Conservation (phyloP, 2,888 invertebrate genomes). For the Heliconius hortense region DNA sequence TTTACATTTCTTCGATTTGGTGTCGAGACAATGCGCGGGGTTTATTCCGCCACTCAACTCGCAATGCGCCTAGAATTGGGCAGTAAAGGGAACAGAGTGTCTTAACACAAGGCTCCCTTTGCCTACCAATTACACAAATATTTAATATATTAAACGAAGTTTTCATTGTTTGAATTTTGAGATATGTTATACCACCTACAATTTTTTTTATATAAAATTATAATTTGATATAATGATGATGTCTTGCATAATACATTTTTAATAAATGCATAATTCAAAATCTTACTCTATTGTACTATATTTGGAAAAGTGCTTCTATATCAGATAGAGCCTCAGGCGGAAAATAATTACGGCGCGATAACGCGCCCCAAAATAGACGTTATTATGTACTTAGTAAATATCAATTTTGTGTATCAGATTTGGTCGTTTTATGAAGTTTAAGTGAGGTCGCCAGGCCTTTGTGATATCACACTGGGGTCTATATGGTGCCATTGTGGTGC, state of each 20-base stretch:
- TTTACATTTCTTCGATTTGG: too few relatives aligned
- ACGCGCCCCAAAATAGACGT: slow-evolving; percentile 24
- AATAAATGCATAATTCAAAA: slow-evolving; percentile 11
- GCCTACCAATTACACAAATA: too few relatives aligned
- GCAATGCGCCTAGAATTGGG: too few relatives aligned
- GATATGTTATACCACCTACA: background rate
- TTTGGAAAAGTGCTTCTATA: slow-evolving; percentile 29
- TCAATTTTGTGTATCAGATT: slow-evolving; percentile 23
- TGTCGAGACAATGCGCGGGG: too few relatives aligned
- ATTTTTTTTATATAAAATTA: too few relatives aligned
- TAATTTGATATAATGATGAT: background rate
- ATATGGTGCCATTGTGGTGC: slow-evolving; percentile 23
- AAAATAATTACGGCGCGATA: slow-evolving; percentile 24
- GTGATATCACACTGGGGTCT: slow-evolving; percentile 29
- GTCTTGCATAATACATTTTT: slow-evolving; percentile 7
- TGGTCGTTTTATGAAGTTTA: slow-evolving; percentile 27
- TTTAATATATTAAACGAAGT: too few relatives aligned
- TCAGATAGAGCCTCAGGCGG: slow-evolving; percentile 30
- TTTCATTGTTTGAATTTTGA: background rate
- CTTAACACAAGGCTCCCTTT: too few relatives aligned
- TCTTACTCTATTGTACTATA: slow-evolving; percentile 24
- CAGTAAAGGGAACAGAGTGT: too few relatives aligned
- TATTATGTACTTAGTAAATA: slow-evolving; percentile 18
- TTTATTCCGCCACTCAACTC: too few relatives aligned
- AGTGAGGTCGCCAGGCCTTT: slow-evolving; percentile 31